Base-by-base conservation (phyloP, 2,113 vertebrate genomes). In the Zapus hudsonius region DNA sequence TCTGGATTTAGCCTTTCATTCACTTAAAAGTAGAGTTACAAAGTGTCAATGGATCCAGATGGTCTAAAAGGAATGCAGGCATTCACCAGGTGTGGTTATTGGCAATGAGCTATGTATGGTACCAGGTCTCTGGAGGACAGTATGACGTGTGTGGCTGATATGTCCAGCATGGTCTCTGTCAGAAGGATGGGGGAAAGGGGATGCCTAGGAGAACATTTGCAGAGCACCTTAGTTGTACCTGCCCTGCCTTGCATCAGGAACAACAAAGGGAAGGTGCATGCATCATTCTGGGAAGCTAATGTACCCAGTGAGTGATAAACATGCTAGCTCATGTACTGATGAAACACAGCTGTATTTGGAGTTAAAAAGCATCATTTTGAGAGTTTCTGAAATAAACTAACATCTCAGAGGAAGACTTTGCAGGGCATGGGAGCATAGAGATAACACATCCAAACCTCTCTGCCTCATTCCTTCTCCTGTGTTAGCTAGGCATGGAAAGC, bases 111-210 rank as follows among this genome's bases (percentile, higher is more conserved):
- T 17, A 15, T 3, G 15, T 31, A 7, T 17, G 27, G 20, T 36
- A 17, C 15, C 47, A 78, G 29, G 40, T 31, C 47, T 42, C 55
- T 66, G n/a, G n/a, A n/a, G n/a, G n/a, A n/a, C n/a, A n/a, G n/a
- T n/a, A 25, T 3, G 5, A 3, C 1, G 4, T 25, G 0, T 3
- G 0, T n/a, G 10, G n/a, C 29, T 20, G 7, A 0, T 5, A 10
- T 0, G 29, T 10, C 57, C 20, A 17, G 31, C 3, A 40, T 5
- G 11, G 22, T 38, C 6, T 20, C 72, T 2, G 20, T 20, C 36
- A 16, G 47, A 25, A 16, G 12, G 0, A 3, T 2, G 19, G 3
- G 15, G 47, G 22, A 61, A 10, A 4, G 42, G 5, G 9, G 40
- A 31, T 0, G 0, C 40, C 20, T 0, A 57, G 19, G 33, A n/a